Percentiles rank a stretch among this genome's conserved stretches.
Conservation (phyloP, 2,888 invertebrate species). For the Epirrhoe tristata region DNA sequence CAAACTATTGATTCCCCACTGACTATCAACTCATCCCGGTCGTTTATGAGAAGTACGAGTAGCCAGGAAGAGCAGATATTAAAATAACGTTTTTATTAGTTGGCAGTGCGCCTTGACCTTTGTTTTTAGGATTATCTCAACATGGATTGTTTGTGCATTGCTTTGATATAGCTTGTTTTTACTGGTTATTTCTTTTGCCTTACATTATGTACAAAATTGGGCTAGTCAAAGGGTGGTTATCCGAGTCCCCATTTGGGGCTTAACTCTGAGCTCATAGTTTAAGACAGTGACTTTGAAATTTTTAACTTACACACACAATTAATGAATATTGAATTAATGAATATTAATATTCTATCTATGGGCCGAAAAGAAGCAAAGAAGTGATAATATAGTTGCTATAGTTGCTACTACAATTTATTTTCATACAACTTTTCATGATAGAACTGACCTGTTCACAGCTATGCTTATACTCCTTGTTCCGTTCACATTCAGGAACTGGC, state of each 20-base stretch:
- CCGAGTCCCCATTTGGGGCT: no score
- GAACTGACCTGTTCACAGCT: constrained; percentile 76
- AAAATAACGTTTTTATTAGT: constrained; percentile 34
- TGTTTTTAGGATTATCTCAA: constrained; percentile 27
- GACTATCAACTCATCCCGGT: no score
- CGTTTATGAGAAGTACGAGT: constrained; percentile 27
- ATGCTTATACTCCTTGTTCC: constrained; percentile 57
- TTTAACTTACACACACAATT: no score
- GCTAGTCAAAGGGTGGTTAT: no score
- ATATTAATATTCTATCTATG: no score
- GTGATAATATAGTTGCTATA: no score
- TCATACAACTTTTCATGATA: neutral
- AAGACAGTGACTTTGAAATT: no score
- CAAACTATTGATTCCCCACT: neutral
- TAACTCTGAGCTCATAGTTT: no score
- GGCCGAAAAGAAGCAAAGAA: no score
- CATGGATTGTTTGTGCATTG: constrained; percentile 26
- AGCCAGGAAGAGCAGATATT: constrained; percentile 35
- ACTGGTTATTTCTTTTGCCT: neutral
- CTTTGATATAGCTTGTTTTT: neutral
- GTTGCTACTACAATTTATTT: no score
- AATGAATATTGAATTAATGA: no score
- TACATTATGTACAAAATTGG: no score
- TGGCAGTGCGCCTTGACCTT: constrained; percentile 40
- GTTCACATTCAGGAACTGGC: constrained; percentile 71